A percentile compares a stretch with the other conserved stretches of the same genome.
Conservation (phyloP, 2,888 invertebrate genomes). For the Apodemia zela region DNA sequence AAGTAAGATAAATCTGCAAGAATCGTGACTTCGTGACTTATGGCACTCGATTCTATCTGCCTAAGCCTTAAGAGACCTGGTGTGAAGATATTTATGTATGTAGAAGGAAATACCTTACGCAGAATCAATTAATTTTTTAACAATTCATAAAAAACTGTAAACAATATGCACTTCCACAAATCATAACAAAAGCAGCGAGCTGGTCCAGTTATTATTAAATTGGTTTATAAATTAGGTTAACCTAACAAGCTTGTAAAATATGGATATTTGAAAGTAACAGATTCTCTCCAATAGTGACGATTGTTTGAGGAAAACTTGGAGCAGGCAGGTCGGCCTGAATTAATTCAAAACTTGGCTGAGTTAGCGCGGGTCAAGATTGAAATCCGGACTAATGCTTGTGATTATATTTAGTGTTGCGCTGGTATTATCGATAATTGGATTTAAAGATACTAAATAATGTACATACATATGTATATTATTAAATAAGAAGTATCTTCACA, state of each 20-base stretch:
- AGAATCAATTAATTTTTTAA: too few species aligned
- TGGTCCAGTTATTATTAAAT: background rate
- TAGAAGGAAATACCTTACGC: too few species aligned
- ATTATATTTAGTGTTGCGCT: constrained; percentile 4
- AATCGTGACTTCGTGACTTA: too few species aligned
- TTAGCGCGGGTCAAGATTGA: constrained; percentile 8
- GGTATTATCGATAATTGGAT: background rate
- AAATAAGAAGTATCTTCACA: too few species aligned
- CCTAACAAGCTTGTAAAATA: background rate
- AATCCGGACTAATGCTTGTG: constrained; percentile 9
- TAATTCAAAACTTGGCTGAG: constrained; percentile 9
- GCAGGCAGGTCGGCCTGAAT: background rate
- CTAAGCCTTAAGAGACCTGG: too few species aligned
- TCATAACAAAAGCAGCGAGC: background rate
- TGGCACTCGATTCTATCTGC: too few species aligned
- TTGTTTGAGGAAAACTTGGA: constrained; percentile 3
- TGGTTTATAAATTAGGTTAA: background rate
- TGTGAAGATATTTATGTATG: too few species aligned
- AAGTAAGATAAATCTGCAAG: too few species aligned
- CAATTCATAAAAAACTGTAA: too few species aligned
- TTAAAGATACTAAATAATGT: too few species aligned
- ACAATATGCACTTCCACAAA: too few species aligned
- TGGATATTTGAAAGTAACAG: constrained; percentile 8
- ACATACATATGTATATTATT: too few species aligned
- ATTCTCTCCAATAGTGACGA: background rate